Conservation (phyloP, 2,888 invertebrate species). For the Tenthredo livida region DNA sequence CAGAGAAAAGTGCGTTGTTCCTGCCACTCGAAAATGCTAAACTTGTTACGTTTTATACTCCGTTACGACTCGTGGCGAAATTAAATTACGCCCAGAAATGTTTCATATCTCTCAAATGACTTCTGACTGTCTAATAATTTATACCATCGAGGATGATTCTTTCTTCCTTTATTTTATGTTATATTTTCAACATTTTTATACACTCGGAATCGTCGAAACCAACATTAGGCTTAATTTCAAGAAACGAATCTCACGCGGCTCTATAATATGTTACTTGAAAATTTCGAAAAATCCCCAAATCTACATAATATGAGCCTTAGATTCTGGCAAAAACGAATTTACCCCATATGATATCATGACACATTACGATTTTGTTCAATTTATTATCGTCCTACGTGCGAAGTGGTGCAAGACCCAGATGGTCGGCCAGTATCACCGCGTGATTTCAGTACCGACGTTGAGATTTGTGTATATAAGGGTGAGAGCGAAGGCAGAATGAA, state of each 20-base stretch:
- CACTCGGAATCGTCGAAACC: too few relatives aligned
- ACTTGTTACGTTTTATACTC: conserved; percentile 50
- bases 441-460: neutral
- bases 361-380: neutral
- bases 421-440: conserved; percentile 7
- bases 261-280: too few relatives aligned
- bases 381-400: neutral
- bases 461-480: neutral
- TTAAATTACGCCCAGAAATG: conserved; percentile 41
- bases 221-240: too few relatives aligned
- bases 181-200: neutral
- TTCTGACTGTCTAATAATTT: conserved; percentile 38
- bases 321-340: neutral
- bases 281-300: neutral
- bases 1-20: conserved; percentile 12
- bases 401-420: neutral
- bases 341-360: neutral
- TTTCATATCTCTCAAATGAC: conserved; percentile 39
- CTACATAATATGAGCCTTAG: neutral
- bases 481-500: neutral
- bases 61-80: conserved; percentile 27
- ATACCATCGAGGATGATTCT: neutral
- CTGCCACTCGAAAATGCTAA: conserved; percentile 33
- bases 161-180: neutral
- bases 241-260: too few relatives aligned